These are phyloP conservation scores for Ceratina australensis DNA, from an alignment of 1,140 invertebrate species.

Conservation along the genomic window DNA sequence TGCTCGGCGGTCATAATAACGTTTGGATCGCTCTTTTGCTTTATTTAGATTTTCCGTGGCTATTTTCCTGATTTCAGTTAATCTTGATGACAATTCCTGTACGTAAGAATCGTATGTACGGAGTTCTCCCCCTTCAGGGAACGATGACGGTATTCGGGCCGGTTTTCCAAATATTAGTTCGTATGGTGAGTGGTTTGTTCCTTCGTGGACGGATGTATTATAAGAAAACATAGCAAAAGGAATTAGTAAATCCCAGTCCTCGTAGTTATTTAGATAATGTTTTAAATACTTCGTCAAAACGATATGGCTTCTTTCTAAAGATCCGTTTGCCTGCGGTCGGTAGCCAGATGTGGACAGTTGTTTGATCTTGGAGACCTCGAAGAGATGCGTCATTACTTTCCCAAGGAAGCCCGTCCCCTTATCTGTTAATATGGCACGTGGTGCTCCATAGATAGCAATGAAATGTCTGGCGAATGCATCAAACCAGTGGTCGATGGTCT, in stretches of 20 bases:
- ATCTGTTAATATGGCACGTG: not conserved
- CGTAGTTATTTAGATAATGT: not conserved
- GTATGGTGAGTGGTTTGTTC: not conserved
- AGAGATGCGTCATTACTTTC: not conserved
- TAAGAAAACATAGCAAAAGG: not conserved
- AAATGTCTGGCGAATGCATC: not conserved
- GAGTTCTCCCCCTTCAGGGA: not conserved
- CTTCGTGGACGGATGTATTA: slow-evolving; percentile 3
- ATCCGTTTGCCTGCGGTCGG: not conserved
- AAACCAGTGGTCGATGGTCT: too few species aligned
- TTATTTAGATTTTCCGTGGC: too few species aligned
- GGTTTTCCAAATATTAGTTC: not conserved
- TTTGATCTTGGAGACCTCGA: not conserved
- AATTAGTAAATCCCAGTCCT: not conserved
- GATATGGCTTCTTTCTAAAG: too few species aligned
- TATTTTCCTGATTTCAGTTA: not conserved
- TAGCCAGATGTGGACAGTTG: not conserved
- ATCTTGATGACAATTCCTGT: not conserved
- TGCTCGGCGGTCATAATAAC: not conserved
- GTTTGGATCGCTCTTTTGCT: not conserved
- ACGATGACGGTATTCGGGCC: not conserved
- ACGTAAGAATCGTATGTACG: not conserved
- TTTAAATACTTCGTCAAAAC: too few species aligned
- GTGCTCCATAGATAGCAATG: not conserved
- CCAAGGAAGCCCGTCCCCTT: not conserved